Evolutionary conservation across 2,113 vertebrate species (phyloP).

Genomic region (Cheilinus undulatus): DNA sequence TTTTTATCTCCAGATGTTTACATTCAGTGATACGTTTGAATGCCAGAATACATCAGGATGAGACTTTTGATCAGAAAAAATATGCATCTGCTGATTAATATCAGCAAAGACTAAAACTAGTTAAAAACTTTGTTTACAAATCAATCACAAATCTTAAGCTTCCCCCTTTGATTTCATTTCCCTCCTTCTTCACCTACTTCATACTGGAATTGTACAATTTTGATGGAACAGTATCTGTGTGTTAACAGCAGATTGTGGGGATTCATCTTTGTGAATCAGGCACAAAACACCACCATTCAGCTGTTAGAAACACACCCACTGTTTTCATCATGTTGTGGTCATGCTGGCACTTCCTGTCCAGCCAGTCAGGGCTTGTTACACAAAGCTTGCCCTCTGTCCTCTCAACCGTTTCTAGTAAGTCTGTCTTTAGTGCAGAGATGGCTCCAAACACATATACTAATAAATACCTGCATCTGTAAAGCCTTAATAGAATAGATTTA

Average conservation of each 20-base stretch:
- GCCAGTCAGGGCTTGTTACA: conserved; percentile 20
- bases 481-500: no score
- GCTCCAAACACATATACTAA: background rate
- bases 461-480: background rate
- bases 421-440: background rate
- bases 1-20: no score
- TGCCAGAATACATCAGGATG: no score
- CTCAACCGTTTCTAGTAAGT: background rate
- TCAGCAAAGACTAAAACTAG: no score
- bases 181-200: background rate
- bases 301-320: conserved; percentile 22
- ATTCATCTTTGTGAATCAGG: background rate
- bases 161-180: no score
- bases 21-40: no score
- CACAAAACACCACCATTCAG: background rate
- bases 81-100: no score
- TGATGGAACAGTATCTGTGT: background rate
- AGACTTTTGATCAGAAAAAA: no score
- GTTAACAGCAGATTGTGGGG: background rate
- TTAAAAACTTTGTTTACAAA: no score
- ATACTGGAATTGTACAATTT: background rate
- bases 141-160: no score
- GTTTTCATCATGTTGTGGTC: conserved; percentile 24
- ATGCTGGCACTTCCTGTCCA: conserved; percentile 41
- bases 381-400: background rate